Evolutionary conservation across 2,113 vertebrate species (phyloP), one percentile per base, ranked within the genome.

Genomic region (Barnardius zonarius): DNA sequence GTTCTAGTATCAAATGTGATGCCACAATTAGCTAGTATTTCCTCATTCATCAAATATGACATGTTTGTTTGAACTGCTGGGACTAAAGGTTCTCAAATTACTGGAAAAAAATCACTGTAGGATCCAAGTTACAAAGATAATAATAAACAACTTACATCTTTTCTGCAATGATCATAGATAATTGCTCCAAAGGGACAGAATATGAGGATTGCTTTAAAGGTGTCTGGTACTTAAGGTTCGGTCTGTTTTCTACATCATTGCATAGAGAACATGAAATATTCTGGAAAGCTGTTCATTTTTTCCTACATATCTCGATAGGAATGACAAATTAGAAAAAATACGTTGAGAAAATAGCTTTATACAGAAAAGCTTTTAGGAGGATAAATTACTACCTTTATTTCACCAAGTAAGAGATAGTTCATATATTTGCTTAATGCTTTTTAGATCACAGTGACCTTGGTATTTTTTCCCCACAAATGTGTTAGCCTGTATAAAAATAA

Each of bases 331-430:
- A 44, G 11, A 49, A 55, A 88, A 43, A 72, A 43, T 52, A 25
- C 23, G 27, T 68, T 72, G 5, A 81, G 55, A 48, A 78, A 27
- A 22, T 64, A n/a, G 48, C 51, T 86, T 87, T 89, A 78, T 15
- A 59, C 23, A 88, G 75, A 55, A 93, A 88, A 54, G 28, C 31
- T 93, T 97, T 96, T 83, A 83, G 68, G 15, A 69, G n/a, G 46
- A 87, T 83, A 63, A 79, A 96, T 89, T 75, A 20, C 49, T 84
- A 49, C n/a, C 33, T 91, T 77, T n/a, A 84, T 52, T 72, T 95
- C 59, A 77, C 15, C 20, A 75, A 57, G 14, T 57, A 75, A 73
- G 37, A 66, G 39, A 75, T 51, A 83, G 64, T 78, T 92, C 61
- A 10, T 83, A 23, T 43, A 35, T 51, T 91, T 59, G 61, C 15